These are phyloP conservation scores for Gibbula magus DNA, from an alignment of 2,888 invertebrate species.

Conservation along the genomic window DNA sequence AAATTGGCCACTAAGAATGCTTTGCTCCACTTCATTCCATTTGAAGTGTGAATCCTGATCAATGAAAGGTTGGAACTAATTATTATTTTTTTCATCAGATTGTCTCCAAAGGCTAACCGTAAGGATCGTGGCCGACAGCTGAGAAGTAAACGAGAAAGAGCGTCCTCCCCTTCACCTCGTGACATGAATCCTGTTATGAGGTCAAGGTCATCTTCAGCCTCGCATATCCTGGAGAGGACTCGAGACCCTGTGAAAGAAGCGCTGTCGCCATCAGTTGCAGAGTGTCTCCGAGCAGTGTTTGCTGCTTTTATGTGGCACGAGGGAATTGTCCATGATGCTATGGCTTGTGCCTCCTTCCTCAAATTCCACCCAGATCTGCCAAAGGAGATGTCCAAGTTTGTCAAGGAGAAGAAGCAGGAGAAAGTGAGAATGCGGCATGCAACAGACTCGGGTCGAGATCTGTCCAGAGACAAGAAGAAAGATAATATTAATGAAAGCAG, in stretches of 20 bases:
- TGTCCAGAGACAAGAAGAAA: conserved; percentile 50
- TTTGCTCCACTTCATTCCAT: no score
- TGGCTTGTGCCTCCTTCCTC: conserved; percentile 96
- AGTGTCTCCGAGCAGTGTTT: conserved; percentile 94
- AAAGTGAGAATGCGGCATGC: conserved; percentile 61
- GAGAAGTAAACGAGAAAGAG: conserved; percentile 73
- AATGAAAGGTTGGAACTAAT: not conserved
- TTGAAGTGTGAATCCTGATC: no score
- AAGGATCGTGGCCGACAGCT: conserved; percentile 78
- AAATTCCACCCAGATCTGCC: conserved; percentile 82
- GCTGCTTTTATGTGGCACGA: conserved; percentile 98
- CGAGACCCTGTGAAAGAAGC: conserved; percentile 83
- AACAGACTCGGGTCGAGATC: conserved; percentile 64
- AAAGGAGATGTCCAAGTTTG: conserved; percentile 70
- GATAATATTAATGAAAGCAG: conserved; percentile 66
- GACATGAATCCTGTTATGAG: conserved; percentile 60
- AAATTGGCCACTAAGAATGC: no score
- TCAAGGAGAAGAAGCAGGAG: conserved; percentile 54
- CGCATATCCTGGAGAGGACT: conserved; percentile 38
- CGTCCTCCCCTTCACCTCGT: conserved; percentile 72
- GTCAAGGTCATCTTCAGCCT: conserved; percentile 64
- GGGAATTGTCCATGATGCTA: conserved; percentile 96
- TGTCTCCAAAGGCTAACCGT: conserved; percentile 75
- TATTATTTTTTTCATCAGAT: conserved; percentile 48
- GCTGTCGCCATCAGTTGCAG: conserved; percentile 92